Evolutionary conservation across 2,113 vertebrate genomes (phyloP), one percentile per base, ranked within the genome.

Genomic region (Microtus richardsoni): DNA sequence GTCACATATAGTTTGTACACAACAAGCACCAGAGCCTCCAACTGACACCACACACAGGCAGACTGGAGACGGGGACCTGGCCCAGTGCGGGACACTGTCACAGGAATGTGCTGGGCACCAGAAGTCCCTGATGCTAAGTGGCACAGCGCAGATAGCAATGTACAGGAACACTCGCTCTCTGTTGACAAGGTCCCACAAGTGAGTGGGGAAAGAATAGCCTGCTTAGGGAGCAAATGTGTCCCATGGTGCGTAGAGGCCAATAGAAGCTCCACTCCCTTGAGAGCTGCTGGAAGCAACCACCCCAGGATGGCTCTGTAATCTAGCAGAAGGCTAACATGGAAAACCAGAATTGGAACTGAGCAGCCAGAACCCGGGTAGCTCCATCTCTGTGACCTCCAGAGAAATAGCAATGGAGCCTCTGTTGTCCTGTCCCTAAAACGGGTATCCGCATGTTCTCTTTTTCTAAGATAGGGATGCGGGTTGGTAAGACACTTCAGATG

Each of bases 1-100:
- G 96, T 97, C 97, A 98, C 82, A 88, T 88, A 97, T 96, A 96
- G 96, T 89, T 91, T 94, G 75, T 70, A 91, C 70, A 39, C 79
- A 44, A 88, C 74, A 36, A 73, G 91, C 89, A 3, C 88, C 89
- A 88, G 97, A 91, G 85, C 89, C 83, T 83, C 85, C 2, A 2
- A 83, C 91, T 95, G 88, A 44, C 94, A 97, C 79, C 95, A 93
- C 95, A 93, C 97, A 93, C 94, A 97, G 86, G 91, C 92, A 58
- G 60, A 49, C 86, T 71, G 52, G 77, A 89, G 96, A 71, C 9
- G 77, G 24, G 91, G 36, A 70, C 93, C 93, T 7, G 80, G 84
- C 58, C 79, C 49, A 17, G 79, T 1, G 77, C 41, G 44, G 83
- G 30, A 82, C 3, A 28, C 91, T 24, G 0, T 78, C 44, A 7